Conservation (phyloP, 2,888 invertebrate genomes). For the Leptopilina myrica region DNA sequence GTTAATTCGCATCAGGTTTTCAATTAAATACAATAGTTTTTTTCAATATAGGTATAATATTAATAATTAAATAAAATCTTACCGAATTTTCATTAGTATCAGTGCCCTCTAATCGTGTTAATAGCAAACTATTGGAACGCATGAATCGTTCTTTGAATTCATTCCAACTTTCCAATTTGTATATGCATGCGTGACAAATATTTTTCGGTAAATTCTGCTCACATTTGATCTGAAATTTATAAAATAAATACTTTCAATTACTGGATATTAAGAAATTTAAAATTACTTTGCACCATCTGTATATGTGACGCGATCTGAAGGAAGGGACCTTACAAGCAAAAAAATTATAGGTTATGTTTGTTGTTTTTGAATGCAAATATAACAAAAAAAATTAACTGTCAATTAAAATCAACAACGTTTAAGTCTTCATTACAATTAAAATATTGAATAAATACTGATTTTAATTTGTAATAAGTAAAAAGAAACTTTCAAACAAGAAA, state of each 20-base stretch:
- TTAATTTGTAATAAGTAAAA: too few relatives aligned
- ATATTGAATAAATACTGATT: too few relatives aligned
- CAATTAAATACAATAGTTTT: not conserved
- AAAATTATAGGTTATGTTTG: too few relatives aligned
- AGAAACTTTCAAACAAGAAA: too few relatives aligned
- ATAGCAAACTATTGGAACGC: constrained; percentile 63
- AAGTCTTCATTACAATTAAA: too few relatives aligned
- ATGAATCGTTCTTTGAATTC: constrained; percentile 72
- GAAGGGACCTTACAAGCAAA: too few relatives aligned
- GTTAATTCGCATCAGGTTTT: not conserved
- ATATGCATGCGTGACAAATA: constrained; percentile 72
- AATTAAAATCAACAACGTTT: too few relatives aligned
- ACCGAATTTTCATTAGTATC: constrained; percentile 54
- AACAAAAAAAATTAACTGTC: too few relatives aligned
- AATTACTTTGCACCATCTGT: not conserved
- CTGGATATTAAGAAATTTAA: not conserved
- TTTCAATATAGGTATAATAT: too few relatives aligned
- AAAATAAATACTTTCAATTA: not conserved
- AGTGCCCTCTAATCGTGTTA: constrained; percentile 59
- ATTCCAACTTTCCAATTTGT: constrained; percentile 72
- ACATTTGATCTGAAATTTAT: constrained; percentile 63
- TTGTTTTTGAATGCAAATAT: too few relatives aligned
- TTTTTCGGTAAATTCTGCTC: constrained; percentile 66
- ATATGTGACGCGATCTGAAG: too few relatives aligned
- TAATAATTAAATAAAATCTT: not conserved